Conservation (phyloP, 1,140 invertebrate genomes). For the Lepidurus apus region DNA sequence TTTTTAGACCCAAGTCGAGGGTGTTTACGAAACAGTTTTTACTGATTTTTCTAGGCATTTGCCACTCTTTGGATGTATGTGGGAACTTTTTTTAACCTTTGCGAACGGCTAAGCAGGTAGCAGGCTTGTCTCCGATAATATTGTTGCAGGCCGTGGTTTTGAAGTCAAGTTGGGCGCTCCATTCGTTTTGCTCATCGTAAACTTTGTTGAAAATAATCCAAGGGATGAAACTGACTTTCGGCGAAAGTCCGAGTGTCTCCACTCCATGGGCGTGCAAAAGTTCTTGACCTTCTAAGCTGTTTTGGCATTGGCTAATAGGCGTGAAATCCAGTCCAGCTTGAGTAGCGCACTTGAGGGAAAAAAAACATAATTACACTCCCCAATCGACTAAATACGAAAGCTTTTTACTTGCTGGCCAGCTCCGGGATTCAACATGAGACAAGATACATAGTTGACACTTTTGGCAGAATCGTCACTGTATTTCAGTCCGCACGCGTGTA, state of each 20-base stretch:
- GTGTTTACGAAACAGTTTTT: no score
- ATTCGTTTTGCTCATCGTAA: conserved; percentile 3
- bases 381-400: neutral
- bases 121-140: neutral
- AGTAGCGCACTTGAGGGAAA: conserved; percentile 32
- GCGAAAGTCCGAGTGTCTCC: conserved; percentile 30
- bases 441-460: conserved; percentile 29
- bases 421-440: conserved; percentile 32
- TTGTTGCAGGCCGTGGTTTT: conserved; percentile 3
- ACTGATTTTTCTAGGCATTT: no score
- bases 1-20: no score
- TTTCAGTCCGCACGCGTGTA: conserved; percentile 72
- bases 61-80: neutral
- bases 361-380: neutral
- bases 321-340: conserved; percentile 29
- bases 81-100: neutral
- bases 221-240: conserved; percentile 35
- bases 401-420: conserved; percentile 25
- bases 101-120: neutral
- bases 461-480: conserved; percentile 36
- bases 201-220: conserved; percentile 35
- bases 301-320: conserved; percentile 27
- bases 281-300: conserved; percentile 29
- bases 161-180: neutral
- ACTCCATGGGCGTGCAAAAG: conserved; percentile 32